Percentiles rank a stretch among this genome's conserved stretches.
Evolutionary conservation across 2,113 vertebrate species (phyloP).

Genomic region (Takifugu bimaculatus): DNA sequence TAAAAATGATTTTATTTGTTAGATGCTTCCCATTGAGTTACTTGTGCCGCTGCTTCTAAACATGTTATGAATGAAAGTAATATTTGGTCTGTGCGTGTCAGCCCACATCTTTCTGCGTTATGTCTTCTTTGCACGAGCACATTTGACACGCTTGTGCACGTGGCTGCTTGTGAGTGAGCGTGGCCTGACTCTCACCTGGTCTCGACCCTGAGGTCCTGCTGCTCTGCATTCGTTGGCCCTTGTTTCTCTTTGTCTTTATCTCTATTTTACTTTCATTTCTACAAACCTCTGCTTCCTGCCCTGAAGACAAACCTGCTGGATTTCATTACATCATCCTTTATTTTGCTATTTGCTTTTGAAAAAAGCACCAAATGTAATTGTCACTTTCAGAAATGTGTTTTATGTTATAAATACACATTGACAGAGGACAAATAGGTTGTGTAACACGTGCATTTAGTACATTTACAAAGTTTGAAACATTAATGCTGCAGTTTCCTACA

Average conservation of each 20-base stretch:
- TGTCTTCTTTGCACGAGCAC: not conserved
- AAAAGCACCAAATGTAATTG: too few species aligned
- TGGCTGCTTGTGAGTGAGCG: slow-evolving; percentile 19
- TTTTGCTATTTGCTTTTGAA: not conserved
- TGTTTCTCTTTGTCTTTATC: slow-evolving; percentile 11
- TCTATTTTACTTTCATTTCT: slow-evolving; percentile 7
- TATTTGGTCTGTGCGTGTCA: not conserved
- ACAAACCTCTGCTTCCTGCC: slow-evolving; percentile 21
- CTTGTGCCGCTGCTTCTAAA: slow-evolving; percentile 36
- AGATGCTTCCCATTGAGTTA: slow-evolving; percentile 56
- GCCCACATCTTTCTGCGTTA: not conserved
- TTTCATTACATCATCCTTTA: not conserved
- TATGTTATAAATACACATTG: too few species aligned
- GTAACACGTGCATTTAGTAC: too few species aligned
- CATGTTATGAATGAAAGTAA: slow-evolving; percentile 19
- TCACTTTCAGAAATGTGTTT: too few species aligned
- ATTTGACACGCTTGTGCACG: too few species aligned
- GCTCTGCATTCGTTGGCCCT: slow-evolving; percentile 13
- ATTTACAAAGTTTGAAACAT: too few species aligned
- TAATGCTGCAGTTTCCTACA: too few species aligned
- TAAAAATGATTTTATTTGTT: slow-evolving; percentile 74
- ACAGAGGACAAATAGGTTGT: too few species aligned
- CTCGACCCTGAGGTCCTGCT: not conserved
- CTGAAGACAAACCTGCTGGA: slow-evolving; percentile 15
- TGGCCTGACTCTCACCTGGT: slow-evolving; percentile 71